Percentiles rank a stretch among this genome's conserved stretches.
Conservation (phyloP, 2,888 invertebrate genomes). For the Tromatobia lineatoria region DNA sequence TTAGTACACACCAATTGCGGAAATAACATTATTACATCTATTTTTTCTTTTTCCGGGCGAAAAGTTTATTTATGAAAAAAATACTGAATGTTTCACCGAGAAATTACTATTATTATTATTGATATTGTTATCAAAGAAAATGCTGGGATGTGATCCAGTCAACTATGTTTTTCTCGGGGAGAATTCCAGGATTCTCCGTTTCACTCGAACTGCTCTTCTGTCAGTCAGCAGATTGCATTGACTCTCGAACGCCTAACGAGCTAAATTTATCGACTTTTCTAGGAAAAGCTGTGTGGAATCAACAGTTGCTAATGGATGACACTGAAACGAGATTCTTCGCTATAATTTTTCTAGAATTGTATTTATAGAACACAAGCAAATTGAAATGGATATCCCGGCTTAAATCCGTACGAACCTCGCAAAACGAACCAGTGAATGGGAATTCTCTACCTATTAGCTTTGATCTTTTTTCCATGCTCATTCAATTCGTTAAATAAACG, state of each 20-base stretch:
- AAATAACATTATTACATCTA: too few relatives aligned
- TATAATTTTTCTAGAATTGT: background rate
- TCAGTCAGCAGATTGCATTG: background rate
- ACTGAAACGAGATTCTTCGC: background rate
- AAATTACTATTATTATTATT: constrained; percentile 1
- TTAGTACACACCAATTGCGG: too few relatives aligned
- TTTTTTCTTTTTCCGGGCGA: too few relatives aligned
- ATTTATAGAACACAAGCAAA: background rate
- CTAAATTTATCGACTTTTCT: background rate
- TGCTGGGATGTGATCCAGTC: background rate
- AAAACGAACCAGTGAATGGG: background rate
- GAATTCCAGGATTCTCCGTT: background rate
- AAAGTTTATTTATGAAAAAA: too few relatives aligned
- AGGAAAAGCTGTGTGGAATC: background rate
- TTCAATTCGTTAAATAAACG: background rate
- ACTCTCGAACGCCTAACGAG: background rate
- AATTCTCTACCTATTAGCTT: background rate
- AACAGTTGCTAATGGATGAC: background rate
- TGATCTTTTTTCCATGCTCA: background rate
- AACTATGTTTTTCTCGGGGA: background rate
- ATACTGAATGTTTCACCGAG: too few relatives aligned
- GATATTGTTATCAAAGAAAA: background rate
- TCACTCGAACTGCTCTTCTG: background rate
- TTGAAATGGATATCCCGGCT: background rate
- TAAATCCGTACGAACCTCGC: background rate